phyloP scores from a whole-genome alignment of 2,888 invertebrate species.

The Salpingus planirostris region DNA sequence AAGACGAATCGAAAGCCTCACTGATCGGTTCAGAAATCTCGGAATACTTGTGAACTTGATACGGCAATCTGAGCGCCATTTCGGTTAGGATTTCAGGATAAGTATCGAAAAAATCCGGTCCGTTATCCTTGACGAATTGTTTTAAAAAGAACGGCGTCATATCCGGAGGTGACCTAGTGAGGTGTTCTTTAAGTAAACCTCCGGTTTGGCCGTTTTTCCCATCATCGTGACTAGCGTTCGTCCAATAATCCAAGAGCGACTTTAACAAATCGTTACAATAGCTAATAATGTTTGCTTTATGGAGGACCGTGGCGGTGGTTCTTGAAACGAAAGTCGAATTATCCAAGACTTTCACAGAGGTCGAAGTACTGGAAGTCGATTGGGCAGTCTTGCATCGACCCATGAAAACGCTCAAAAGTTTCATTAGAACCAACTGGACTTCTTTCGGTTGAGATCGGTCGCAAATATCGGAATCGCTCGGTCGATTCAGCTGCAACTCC shows the following conservation, averaged over 20 bases:
- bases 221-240: slow-evolving; percentile 44
- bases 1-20: slow-evolving; percentile 50
- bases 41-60: slow-evolving; percentile 81
- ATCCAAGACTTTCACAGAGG: slow-evolving; percentile 34
- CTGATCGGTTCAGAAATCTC: slow-evolving; percentile 44
- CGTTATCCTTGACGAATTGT: slow-evolving; percentile 87
- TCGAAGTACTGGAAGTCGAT: background rate
- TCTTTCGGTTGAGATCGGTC: slow-evolving; percentile 69
- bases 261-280: slow-evolving; percentile 65
- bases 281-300: slow-evolving; percentile 60
- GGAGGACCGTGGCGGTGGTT: slow-evolving; percentile 60
- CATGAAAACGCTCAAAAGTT: slow-evolving; percentile 77
- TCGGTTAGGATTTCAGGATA: slow-evolving; percentile 93
- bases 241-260: slow-evolving; percentile 65
- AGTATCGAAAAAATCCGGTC: slow-evolving; percentile 86
- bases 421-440: slow-evolving; percentile 79
- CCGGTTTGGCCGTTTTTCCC: slow-evolving; percentile 45
- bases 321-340: slow-evolving; percentile 55
- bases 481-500: slow-evolving; percentile 59
- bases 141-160: slow-evolving; percentile 92
- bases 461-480: slow-evolving; percentile 47
- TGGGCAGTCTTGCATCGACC: slow-evolving; percentile 57
- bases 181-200: slow-evolving; percentile 71
- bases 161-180: slow-evolving; percentile 77
- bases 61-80: slow-evolving; percentile 86